These are phyloP conservation scores for Drosophila borborema DNA, from an alignment of 2,888 invertebrate species.

Conservation along the genomic window DNA sequence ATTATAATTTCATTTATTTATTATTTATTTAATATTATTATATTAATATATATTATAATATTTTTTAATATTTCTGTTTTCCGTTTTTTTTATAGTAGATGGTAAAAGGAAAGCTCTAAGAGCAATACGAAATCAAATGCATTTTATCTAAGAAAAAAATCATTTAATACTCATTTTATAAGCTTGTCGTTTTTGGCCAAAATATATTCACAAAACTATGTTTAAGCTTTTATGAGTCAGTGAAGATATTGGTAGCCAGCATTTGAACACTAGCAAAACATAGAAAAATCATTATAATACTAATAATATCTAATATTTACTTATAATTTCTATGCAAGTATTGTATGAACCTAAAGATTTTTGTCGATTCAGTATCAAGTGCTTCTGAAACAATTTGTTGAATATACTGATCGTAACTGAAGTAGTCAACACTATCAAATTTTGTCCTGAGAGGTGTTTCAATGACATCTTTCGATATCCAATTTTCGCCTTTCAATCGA, in stretches of 20 bases:
- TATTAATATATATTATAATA: no score
- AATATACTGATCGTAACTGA: constrained; percentile 14
- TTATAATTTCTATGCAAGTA: constrained; percentile 7
- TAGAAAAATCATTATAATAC: not conserved
- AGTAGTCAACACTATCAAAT: not conserved
- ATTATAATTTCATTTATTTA: no score
- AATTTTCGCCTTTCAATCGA: constrained; percentile 25
- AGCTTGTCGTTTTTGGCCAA: not conserved
- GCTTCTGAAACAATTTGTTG: constrained; percentile 10
- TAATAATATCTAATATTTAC: not conserved
- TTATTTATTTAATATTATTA: no score
- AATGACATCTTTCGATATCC: constrained; percentile 20
- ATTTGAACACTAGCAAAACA: not conserved
- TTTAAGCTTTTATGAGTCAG: not conserved
- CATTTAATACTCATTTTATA: not conserved
- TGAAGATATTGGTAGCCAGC: not conserved
- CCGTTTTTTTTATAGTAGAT: not conserved
- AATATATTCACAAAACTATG: not conserved
- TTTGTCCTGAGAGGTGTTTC: constrained; percentile 14
- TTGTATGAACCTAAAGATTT: not conserved
- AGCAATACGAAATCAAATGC: not conserved
- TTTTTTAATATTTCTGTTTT: no score
- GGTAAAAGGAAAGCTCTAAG: not conserved
- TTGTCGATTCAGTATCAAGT: not conserved
- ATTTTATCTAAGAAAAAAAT: not conserved